Conservation (phyloP, 1,140 invertebrate genomes). For the Oscheius sp. region DNA sequence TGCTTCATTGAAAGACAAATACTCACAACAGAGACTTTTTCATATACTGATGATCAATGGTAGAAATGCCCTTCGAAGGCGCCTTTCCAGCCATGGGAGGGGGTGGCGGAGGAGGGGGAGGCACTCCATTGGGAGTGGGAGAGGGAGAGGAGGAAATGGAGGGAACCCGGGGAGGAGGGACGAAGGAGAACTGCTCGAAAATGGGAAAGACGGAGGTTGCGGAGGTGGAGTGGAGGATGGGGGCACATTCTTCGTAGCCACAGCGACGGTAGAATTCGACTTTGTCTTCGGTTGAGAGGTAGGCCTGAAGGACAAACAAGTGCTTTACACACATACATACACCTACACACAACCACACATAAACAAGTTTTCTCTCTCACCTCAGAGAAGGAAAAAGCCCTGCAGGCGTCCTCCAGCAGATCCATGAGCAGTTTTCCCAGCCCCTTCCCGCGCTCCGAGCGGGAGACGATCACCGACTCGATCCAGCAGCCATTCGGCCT, state of each 20-base stretch:
- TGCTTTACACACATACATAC: not conserved
- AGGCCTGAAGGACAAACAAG: no score
- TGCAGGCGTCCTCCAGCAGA: conserved; percentile 2
- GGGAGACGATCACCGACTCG: conserved; percentile 19
- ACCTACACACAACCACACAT: not conserved
- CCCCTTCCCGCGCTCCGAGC: conserved; percentile 5
- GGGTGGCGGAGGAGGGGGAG: conserved; percentile 23
- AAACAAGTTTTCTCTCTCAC: not conserved
- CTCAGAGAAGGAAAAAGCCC: conserved; percentile 1
- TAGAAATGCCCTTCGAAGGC: not conserved
- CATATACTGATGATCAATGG: conserved; percentile 31
- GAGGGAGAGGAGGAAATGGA: not conserved
- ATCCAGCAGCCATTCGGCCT: conserved; percentile 10
- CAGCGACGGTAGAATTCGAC: conserved; percentile 12
- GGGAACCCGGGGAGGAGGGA: not conserved
- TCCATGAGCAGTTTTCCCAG: conserved; percentile 23
- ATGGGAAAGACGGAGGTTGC: conserved; percentile 26
- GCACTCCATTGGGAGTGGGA: not conserved
- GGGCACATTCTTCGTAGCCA: conserved; percentile 24
- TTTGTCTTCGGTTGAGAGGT: conserved; percentile 26
- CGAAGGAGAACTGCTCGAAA: not conserved
- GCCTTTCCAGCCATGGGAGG: conserved; percentile 14
- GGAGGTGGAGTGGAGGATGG: conserved; percentile 27
- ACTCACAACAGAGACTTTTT: not conserved
- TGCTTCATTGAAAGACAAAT: no score